phyloP scores from a whole-genome alignment of 2,888 invertebrate genomes.

The Carpatolechia fugitivella region DNA sequence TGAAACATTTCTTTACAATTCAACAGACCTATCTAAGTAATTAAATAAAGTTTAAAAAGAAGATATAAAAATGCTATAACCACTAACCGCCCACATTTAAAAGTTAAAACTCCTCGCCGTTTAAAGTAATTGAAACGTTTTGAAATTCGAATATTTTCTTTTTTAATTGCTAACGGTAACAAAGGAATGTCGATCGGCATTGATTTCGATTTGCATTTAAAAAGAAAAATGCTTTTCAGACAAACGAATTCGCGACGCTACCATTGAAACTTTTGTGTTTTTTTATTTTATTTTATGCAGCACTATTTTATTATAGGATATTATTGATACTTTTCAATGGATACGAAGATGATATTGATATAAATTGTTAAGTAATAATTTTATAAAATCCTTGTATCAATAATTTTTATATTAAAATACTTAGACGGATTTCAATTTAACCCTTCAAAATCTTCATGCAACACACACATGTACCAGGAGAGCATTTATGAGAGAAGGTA shows the following conservation, averaged over 20 bases:
- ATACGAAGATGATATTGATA: too few relatives aligned
- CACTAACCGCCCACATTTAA: neutral
- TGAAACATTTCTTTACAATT: too few relatives aligned
- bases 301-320: too few relatives aligned
- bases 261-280: neutral
- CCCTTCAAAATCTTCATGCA: neutral
- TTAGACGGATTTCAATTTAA: too few relatives aligned
- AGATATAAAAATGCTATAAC: neutral
- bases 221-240: constrained; percentile 37
- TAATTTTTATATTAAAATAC: too few relatives aligned
- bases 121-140: constrained; percentile 28
- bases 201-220: constrained; percentile 43
- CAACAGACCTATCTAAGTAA: neutral
- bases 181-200: constrained; percentile 53
- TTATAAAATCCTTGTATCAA: too few relatives aligned
- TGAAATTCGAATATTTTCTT: constrained; percentile 41
- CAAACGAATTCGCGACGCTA: constrained; percentile 5
- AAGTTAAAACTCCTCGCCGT: neutral
- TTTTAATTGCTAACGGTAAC: constrained; percentile 57
- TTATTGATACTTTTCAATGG: too few relatives aligned
- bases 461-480: constrained; percentile 6
- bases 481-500: constrained; percentile 31
- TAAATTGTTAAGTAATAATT: too few relatives aligned
- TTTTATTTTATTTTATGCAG: neutral
- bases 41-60: neutral